phyloP scores from a whole-genome alignment of 1,140 invertebrate species.

The Camponotus floridanus region DNA sequence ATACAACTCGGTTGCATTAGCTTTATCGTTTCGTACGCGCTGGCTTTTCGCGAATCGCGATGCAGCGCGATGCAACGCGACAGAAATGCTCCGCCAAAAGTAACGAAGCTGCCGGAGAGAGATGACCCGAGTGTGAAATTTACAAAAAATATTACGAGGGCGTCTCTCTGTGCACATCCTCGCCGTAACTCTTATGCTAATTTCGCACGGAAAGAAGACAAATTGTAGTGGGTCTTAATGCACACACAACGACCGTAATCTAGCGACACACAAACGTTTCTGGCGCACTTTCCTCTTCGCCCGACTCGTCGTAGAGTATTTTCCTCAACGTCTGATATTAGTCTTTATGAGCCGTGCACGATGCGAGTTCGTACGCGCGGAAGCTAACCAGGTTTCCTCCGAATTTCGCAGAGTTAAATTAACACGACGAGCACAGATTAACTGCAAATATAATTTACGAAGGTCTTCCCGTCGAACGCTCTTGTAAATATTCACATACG shows the following conservation, averaged over 20 bases:
- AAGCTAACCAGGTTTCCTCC: conserved; percentile 67
- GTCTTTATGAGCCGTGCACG: conserved; percentile 66
- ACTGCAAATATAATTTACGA: conserved; percentile 74
- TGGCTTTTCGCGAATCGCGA: conserved; percentile 48
- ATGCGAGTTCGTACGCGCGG: conserved; percentile 8
- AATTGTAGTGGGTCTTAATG: conserved; percentile 43
- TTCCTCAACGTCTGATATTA: conserved; percentile 65
- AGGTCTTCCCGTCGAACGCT: conserved; percentile 50
- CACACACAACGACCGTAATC: conserved; percentile 46
- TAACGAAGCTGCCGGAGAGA: conserved; percentile 22
- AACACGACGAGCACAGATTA: conserved; percentile 68
- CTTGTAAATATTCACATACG: conserved; percentile 60
- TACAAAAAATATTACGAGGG: conserved; percentile 37
- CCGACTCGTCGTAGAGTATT: conserved; percentile 39
- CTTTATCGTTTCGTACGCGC: conserved; percentile 57
- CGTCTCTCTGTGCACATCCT: not conserved
- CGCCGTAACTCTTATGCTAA: conserved; percentile 24
- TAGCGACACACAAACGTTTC: conserved; percentile 43
- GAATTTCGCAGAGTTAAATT: conserved; percentile 71
- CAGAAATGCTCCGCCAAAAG: not conserved
- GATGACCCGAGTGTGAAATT: conserved; percentile 41
- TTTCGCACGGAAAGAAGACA: conserved; percentile 27
- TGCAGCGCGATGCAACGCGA: conserved; percentile 26
- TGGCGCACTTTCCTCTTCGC: conserved; percentile 27
- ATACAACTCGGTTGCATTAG: conserved; percentile 73